Percentiles rank a stretch among this genome's conserved stretches.
Conservation (phyloP, 2,888 invertebrate genomes). For the Spisula solida region DNA sequence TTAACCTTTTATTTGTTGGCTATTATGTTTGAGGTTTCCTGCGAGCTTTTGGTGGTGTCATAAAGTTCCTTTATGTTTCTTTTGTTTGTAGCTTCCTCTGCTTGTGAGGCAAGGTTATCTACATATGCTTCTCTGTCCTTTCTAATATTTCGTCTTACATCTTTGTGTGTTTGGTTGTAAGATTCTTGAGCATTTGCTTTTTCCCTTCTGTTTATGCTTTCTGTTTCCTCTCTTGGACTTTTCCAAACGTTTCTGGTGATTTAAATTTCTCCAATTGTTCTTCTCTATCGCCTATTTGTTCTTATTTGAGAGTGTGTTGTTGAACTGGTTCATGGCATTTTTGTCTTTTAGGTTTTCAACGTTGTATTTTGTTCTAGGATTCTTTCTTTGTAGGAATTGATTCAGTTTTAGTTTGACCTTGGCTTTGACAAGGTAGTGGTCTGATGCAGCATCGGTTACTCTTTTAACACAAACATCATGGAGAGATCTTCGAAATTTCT, state of each 20-base stretch:
- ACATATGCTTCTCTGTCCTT: slow-evolving; percentile 35
- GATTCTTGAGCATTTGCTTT: neutral
- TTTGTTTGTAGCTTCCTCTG: slow-evolving; percentile 34
- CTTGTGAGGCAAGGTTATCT: slow-evolving; percentile 29
- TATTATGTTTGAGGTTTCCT: slow-evolving; percentile 12
- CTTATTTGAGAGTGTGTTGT: neutral
- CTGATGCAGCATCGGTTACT: slow-evolving; percentile 47
- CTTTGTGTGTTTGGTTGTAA: neutral
- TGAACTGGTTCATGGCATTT: neutral
- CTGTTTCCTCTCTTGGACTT: neutral
- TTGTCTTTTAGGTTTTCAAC: slow-evolving; percentile 5
- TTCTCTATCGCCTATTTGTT: neutral
- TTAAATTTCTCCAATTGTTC: neutral
- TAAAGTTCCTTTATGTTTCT: too few relatives aligned
- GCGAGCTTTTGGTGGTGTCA: neutral
- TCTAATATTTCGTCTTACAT: slow-evolving; percentile 39
- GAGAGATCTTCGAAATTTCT: neutral
- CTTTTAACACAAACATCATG: slow-evolving; percentile 36
- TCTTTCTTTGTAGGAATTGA: neutral
- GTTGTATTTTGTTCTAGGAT: slow-evolving; percentile 4
- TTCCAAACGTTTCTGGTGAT: neutral
- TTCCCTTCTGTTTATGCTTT: neutral
- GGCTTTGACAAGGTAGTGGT: slow-evolving; percentile 51
- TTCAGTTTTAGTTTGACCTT: slow-evolving; percentile 30
- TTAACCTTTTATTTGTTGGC: slow-evolving; percentile 17